phyloP scores from a whole-genome alignment of 2,113 vertebrate genomes.

The Salvelinus namaycush region DNA sequence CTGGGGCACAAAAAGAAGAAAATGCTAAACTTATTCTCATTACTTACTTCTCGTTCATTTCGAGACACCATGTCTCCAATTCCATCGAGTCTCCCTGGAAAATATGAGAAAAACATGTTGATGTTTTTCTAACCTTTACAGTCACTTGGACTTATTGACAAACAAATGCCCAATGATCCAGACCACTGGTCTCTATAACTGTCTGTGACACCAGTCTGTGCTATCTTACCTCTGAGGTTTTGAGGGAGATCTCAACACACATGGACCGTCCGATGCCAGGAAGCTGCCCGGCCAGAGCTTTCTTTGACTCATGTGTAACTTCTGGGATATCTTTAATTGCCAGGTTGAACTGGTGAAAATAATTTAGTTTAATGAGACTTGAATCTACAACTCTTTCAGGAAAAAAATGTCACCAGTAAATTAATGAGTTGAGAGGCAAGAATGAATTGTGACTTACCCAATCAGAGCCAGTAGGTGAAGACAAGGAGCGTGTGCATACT shows the following conservation, averaged over 20 bases:
- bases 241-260: conserved; percentile 98
- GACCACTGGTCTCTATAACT: background rate
- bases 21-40: background rate
- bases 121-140: background rate
- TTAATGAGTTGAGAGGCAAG: background rate
- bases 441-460: conserved; percentile 80
- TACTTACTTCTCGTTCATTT: conserved; percentile 99
- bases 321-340: conserved; percentile 99
- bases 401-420: background rate
- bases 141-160: background rate
- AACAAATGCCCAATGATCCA: background rate
- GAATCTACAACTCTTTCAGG: background rate
- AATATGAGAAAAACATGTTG: conserved; percentile 5
- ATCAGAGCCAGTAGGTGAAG: conserved; percentile 97
- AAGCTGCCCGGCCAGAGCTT: conserved; percentile 92
- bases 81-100: conserved; percentile 98
- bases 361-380: background rate
- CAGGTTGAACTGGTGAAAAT: conserved; percentile 88
- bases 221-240: conserved; percentile 91
- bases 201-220: too few relatives aligned
- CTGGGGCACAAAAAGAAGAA: background rate
- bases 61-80: conserved; percentile 97
- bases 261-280: conserved; percentile 93
- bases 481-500: conserved; percentile 92
- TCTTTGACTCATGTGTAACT: conserved; percentile 99